These are phyloP conservation scores for Patiria pectinifera DNA, from an alignment of 53 echinoderm and acorn worm genomes.

Conservation along the genomic window DNA sequence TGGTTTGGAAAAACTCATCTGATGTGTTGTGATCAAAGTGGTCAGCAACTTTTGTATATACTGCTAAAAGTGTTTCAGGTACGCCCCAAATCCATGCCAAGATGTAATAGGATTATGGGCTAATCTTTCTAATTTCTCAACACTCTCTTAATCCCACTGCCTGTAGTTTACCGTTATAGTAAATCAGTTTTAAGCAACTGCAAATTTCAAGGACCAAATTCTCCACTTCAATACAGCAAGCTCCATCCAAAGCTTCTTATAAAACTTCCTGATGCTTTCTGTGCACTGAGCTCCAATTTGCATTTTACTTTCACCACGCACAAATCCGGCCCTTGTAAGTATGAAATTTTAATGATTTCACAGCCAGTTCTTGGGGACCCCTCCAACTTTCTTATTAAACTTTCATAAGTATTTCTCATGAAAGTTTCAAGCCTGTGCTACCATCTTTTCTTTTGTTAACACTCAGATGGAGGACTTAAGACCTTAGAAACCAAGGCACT, in stretches of 20 bases:
- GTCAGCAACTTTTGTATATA: too few species aligned
- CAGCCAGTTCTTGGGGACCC: neutral
- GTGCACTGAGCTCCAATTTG: too few species aligned
- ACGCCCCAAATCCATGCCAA: too few species aligned
- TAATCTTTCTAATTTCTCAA: slow-evolving; percentile 19
- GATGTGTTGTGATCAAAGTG: too few species aligned
- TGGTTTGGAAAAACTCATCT: too few species aligned
- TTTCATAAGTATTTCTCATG: slow-evolving; percentile 45
- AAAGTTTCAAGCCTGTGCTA: slow-evolving; percentile 11
- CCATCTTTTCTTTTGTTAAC: neutral
- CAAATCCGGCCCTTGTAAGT: neutral
- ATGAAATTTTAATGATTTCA: slow-evolving; percentile 30
- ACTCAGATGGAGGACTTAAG: neutral
- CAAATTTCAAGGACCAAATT: too few species aligned
- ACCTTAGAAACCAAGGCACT: neutral
- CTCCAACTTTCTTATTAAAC: neutral
- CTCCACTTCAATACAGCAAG: too few species aligned
- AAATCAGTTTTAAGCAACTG: too few species aligned
- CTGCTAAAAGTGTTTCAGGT: too few species aligned
- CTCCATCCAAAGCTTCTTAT: too few species aligned
- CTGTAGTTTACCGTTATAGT: neutral
- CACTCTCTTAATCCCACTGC: neutral
- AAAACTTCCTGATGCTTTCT: too few species aligned
- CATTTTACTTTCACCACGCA: neutral
- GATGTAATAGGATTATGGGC: slow-evolving; percentile 23